These are phyloP conservation scores for Erpetoichthys calabaricus DNA, from an alignment of 2,797 vertebrate genomes.

Conservation along the genomic window DNA sequence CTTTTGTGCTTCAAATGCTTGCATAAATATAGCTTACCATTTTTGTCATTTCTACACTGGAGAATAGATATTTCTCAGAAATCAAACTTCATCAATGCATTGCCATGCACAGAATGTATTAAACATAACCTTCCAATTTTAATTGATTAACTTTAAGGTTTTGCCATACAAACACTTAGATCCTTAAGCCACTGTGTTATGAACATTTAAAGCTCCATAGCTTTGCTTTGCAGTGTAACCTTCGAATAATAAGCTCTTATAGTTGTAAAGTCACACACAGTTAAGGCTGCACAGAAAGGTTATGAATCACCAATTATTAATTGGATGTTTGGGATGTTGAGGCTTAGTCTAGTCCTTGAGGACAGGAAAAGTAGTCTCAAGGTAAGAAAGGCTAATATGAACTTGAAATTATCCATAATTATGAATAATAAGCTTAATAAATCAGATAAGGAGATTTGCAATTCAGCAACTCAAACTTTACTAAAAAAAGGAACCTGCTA, in stretches of 20 bases:
- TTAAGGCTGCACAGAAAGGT: not conserved
- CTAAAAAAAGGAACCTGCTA: too few species aligned
- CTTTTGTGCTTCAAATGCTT: too few species aligned
- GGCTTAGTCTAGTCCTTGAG: too few species aligned
- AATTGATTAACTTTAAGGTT: conserved; percentile 33
- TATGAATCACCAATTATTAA: conserved; percentile 8
- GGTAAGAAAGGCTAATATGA: too few species aligned
- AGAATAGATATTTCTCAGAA: conserved; percentile 16
- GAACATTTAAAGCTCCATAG: conserved; percentile 23
- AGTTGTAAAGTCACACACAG: not conserved
- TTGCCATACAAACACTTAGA: conserved; percentile 21
- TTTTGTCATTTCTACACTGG: conserved; percentile 10
- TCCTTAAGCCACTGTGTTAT: conserved; percentile 24
- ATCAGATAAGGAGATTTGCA: too few species aligned
- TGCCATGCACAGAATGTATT: conserved; percentile 19
- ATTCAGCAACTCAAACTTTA: too few species aligned
- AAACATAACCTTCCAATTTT: conserved; percentile 20
- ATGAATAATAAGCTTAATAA: too few species aligned
- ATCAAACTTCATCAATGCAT: conserved; percentile 10
- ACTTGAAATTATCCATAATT: too few species aligned
- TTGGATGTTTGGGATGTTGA: not conserved
- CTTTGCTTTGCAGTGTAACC: conserved; percentile 17
- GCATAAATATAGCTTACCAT: too few species aligned
- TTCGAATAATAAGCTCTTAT: conserved; percentile 8
- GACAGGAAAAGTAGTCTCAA: too few species aligned